These are phyloP conservation scores for Ataeniobius toweri DNA, from an alignment of 2,797 vertebrate species.

Conservation along the genomic window DNA sequence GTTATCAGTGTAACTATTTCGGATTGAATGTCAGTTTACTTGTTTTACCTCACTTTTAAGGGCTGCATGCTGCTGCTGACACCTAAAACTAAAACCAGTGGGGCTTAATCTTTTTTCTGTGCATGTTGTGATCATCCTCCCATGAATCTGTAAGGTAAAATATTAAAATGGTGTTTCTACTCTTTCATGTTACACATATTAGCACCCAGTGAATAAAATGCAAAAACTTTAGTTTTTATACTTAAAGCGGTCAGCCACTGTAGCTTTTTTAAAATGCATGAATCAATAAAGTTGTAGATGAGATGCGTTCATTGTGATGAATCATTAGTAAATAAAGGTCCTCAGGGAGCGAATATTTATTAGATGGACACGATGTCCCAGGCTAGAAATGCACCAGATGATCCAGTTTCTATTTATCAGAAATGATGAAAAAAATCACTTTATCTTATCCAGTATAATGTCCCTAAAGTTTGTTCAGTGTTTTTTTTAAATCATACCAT, in stretches of 20 bases:
- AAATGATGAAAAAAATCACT: neutral
- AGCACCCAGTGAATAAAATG: neutral
- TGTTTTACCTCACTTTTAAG: slow-evolving; percentile 63
- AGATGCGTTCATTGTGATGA: neutral
- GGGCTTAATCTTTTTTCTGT: slow-evolving; percentile 21
- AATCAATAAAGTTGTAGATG: slow-evolving; percentile 4
- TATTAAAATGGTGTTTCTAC: neutral
- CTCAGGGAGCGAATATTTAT: too few species aligned
- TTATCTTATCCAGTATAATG: neutral
- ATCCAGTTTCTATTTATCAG: neutral
- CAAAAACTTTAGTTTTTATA: neutral
- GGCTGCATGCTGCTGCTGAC: slow-evolving; percentile 52
- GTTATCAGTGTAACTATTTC: slow-evolving; percentile 10
- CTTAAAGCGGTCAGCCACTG: neutral
- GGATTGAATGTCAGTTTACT: slow-evolving; percentile 37
- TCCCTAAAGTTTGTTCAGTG: neutral
- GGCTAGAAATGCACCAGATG: too few species aligned
- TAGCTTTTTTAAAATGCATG: neutral
- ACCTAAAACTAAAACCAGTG: slow-evolving; percentile 6
- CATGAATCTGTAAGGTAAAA: slow-evolving; percentile 3
- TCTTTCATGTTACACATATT: neutral
- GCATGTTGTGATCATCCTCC: slow-evolving; percentile 21
- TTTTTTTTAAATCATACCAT: neutral
- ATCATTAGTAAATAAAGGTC: neutral
- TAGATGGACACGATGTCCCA: too few species aligned